A percentile compares a stretch with the other conserved stretches of the same genome.
phyloP scores from a whole-genome alignment of 2,888 invertebrate genomes.

The Drosophila prolongata region DNA sequence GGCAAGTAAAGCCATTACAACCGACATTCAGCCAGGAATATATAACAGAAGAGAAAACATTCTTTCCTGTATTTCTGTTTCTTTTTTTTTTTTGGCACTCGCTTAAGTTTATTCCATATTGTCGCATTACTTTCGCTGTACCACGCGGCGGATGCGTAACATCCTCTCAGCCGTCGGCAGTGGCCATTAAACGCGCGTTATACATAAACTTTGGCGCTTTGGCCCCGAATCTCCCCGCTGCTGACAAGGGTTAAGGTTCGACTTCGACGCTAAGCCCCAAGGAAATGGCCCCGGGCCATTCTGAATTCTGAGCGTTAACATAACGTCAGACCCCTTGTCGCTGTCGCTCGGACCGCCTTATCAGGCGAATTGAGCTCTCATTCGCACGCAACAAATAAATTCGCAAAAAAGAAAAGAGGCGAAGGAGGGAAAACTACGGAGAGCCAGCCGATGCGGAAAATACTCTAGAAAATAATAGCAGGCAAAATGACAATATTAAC shows the following conservation, averaged over 20 bases:
- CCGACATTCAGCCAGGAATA: neutral
- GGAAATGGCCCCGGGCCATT: slow-evolving; percentile 27
- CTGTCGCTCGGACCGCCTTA: slow-evolving; percentile 55
- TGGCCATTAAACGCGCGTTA: slow-evolving; percentile 71
- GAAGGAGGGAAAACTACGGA: neutral
- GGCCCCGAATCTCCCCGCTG: slow-evolving; percentile 12
- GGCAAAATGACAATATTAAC: too few species aligned
- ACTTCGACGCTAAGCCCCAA: slow-evolving; percentile 20
- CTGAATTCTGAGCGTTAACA: slow-evolving; percentile 43
- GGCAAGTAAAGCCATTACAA: slow-evolving; percentile 18
- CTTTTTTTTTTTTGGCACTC: neutral
- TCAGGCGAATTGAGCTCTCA: slow-evolving; percentile 74
- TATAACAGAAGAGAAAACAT: neutral
- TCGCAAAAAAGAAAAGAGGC: slow-evolving; percentile 19
- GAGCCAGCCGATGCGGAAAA: neutral
- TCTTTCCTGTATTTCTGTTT: neutral
- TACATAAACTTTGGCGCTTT: slow-evolving; percentile 49
- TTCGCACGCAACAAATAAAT: slow-evolving; percentile 76
- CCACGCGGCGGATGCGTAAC: slow-evolving; percentile 68
- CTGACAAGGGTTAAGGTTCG: slow-evolving; percentile 48
- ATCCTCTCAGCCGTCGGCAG: slow-evolving; percentile 58
- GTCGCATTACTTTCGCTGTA: slow-evolving; percentile 7
- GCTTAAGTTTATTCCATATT: neutral
- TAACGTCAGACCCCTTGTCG: slow-evolving; percentile 48
- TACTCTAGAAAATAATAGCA: neutral